Conservation (phyloP, 2,888 invertebrate species). For the Caradrina kadenii region DNA sequence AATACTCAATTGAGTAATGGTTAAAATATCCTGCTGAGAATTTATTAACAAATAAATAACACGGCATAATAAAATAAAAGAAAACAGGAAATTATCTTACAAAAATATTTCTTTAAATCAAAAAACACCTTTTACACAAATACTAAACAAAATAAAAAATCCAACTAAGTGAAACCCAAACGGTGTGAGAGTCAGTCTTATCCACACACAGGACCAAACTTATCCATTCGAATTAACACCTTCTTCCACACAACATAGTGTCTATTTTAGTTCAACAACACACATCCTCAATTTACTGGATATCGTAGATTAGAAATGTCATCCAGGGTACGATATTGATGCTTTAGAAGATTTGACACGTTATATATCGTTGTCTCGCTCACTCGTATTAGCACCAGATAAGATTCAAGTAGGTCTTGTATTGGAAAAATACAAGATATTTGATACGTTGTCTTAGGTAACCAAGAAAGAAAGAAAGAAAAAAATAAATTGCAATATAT, state of each 20-base stretch:
- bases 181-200: slow-evolving; percentile 55
- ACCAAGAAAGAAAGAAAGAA: too few relatives aligned
- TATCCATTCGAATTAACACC: slow-evolving; percentile 29
- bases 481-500: too few relatives aligned
- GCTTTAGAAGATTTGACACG: slow-evolving; percentile 65
- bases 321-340: slow-evolving; percentile 64
- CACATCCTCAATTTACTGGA: slow-evolving; percentile 59
- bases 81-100: too few relatives aligned
- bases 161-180: slow-evolving; percentile 15
- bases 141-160: neutral
- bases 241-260: slow-evolving; percentile 18
- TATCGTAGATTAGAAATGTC: slow-evolving; percentile 67
- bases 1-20: too few relatives aligned
- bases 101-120: neutral
- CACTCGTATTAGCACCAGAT: slow-evolving; percentile 48
- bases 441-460: slow-evolving; percentile 17
- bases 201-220: slow-evolving; percentile 13
- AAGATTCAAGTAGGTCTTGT: slow-evolving; percentile 31
- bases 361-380: slow-evolving; percentile 55
- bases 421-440: slow-evolving; percentile 32
- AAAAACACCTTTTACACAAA: too few relatives aligned
- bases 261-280: slow-evolving; percentile 28
- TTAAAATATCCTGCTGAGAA: too few relatives aligned
- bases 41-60: too few relatives aligned
- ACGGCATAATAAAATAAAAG: too few relatives aligned